A percentile compares a stretch with the other conserved stretches of the same genome.
Conservation (phyloP, 2,888 invertebrate genomes). For the Stegana nigrithorax region DNA sequence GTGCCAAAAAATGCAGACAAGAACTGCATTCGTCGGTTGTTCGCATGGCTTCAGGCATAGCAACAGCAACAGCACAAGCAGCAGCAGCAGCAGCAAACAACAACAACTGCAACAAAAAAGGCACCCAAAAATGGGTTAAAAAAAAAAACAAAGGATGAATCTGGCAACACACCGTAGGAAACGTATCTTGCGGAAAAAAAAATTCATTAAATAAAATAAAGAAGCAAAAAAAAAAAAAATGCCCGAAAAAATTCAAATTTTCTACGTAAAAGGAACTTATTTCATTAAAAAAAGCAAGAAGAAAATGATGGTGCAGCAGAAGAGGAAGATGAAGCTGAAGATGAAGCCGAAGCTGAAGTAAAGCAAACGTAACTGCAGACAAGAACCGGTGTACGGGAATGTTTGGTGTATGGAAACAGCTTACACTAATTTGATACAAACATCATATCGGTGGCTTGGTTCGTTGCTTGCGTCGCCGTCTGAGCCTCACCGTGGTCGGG, state of each 20-base stretch:
- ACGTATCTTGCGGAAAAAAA: neutral
- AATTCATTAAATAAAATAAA: neutral
- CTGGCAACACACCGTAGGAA: slow-evolving; percentile 34
- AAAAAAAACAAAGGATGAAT: no score
- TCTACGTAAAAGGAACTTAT: slow-evolving; percentile 42
- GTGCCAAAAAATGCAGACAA: slow-evolving; percentile 29
- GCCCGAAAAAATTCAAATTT: slow-evolving; percentile 57
- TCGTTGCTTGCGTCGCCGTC: neutral
- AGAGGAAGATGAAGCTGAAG: neutral
- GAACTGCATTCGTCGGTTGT: slow-evolving; percentile 17
- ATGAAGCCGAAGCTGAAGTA: no score
- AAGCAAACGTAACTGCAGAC: no score
- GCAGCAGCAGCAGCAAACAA: no score
- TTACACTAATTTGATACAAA: slow-evolving; percentile 47
- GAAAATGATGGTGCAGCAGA: slow-evolving; percentile 30
- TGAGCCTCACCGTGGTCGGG: neutral
- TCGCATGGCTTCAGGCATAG: slow-evolving; percentile 18
- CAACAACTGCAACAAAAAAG: no score
- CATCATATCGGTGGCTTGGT: neutral
- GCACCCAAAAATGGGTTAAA: no score
- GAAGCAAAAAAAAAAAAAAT: neutral
- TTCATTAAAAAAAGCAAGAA: slow-evolving; percentile 40
- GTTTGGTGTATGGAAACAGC: no score
- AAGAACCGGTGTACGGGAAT: no score
- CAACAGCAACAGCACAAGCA: slow-evolving; percentile 29